Percentiles rank a stretch among this genome's conserved stretches.
Evolutionary conservation across 2,113 vertebrate genomes (phyloP).

Genomic region (Uria aalge): DNA sequence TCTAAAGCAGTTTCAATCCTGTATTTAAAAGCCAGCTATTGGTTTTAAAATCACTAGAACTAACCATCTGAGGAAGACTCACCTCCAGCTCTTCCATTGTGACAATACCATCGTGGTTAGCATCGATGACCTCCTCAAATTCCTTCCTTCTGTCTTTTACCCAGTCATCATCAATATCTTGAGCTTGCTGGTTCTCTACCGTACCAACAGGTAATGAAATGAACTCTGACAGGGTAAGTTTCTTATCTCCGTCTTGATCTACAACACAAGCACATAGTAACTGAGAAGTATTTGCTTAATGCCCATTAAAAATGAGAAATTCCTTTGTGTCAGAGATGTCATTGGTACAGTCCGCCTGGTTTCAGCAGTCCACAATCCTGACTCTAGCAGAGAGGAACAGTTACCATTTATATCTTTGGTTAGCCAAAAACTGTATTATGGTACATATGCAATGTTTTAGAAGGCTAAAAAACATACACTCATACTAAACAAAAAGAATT

Average conservation of each 20-base stretch:
- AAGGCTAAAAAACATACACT: background rate
- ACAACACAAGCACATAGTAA: background rate
- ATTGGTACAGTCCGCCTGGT: background rate
- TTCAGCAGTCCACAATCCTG: background rate
- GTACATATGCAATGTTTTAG: background rate
- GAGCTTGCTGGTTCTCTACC: slow-evolving; percentile 92
- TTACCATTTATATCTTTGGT: background rate
- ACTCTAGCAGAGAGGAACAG: background rate
- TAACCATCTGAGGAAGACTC: background rate
- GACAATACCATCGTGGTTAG: slow-evolving; percentile 83
- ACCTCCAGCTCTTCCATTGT: slow-evolving; percentile 96
- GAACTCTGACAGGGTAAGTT: slow-evolving; percentile 89
- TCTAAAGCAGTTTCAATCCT: background rate
- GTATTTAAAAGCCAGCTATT: accelerated
- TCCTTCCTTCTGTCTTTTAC: slow-evolving; percentile 91
- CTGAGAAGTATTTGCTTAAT: background rate
- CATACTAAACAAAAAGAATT: background rate
- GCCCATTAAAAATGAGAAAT: background rate
- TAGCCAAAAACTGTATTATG: background rate
- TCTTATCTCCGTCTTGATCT: slow-evolving; percentile 93
- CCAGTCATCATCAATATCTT: slow-evolving; percentile 95
- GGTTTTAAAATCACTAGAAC: background rate
- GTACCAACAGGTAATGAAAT: slow-evolving; percentile 92
- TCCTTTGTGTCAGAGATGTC: background rate
- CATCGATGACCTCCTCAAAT: slow-evolving; percentile 92